Percentiles rank a stretch among this genome's conserved stretches.
phyloP scores from a whole-genome alignment of 2,888 invertebrate species.

The Lydus trimaculatus region DNA sequence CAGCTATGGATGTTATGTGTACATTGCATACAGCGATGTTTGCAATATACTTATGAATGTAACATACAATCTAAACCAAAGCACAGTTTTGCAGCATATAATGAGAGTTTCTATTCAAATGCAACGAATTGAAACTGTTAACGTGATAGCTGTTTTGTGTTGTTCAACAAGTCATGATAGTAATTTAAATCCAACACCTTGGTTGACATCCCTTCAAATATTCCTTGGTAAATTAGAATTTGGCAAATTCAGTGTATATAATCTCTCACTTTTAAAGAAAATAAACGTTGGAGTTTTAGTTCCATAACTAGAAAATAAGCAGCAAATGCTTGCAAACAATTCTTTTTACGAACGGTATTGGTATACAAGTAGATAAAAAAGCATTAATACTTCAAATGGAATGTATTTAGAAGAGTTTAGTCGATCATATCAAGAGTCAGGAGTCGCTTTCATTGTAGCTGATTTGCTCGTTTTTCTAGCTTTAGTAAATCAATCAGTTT shows the following conservation, averaged over 20 bases:
- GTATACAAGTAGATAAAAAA: no score
- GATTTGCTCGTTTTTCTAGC: background rate
- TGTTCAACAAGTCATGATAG: slow-evolving; percentile 4
- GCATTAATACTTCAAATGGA: background rate
- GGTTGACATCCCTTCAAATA: background rate
- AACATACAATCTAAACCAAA: background rate
- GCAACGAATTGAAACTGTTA: background rate
- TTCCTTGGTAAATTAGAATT: background rate
- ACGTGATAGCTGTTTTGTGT: background rate
- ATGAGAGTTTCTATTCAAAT: slow-evolving; percentile 1
- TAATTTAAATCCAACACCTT: background rate
- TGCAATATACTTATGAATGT: background rate
- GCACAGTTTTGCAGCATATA: background rate
- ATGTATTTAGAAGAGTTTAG: background rate
- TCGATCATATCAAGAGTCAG: background rate
- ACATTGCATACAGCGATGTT: background rate
- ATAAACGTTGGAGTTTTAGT: no score
- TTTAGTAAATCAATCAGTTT: background rate
- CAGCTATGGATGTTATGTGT: background rate
- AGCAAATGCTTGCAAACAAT: no score
- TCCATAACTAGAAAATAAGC: no score
- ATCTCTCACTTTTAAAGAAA: no score
- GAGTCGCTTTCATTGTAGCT: background rate
- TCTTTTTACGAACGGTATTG: no score
- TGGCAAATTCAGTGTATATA: no score